Conservation (phyloP, 2,888 invertebrate genomes). For the Agonopterix subpropinquella region DNA sequence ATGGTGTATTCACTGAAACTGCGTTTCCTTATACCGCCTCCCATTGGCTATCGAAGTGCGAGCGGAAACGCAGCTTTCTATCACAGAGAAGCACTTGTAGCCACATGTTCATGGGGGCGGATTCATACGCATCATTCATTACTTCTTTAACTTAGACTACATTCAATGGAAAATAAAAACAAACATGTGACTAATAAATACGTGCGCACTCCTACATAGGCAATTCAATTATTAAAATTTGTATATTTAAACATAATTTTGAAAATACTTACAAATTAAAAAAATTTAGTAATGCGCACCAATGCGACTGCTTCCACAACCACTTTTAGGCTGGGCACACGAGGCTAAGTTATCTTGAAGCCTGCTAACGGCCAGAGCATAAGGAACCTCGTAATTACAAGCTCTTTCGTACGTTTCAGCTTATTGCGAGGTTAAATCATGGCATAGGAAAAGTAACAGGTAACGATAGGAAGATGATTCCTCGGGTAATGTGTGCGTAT, state of each 20-base stretch:
- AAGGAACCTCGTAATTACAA: no score
- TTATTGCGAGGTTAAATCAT: neutral
- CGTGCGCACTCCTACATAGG: constrained; percentile 58
- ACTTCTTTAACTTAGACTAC: constrained; percentile 23
- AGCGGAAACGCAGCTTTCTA: constrained; percentile 58
- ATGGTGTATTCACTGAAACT: constrained; percentile 35
- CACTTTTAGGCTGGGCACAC: no score
- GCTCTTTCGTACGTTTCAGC: no score
- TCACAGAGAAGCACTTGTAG: constrained; percentile 53
- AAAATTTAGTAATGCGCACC: no score
- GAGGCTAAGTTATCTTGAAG: no score
- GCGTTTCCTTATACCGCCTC: constrained; percentile 44
- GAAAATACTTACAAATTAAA: no score
- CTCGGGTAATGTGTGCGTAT: neutral
- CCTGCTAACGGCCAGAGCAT: no score
- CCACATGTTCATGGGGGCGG: constrained; percentile 68
- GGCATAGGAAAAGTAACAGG: constrained; percentile 3
- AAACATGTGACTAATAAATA: constrained; percentile 72
- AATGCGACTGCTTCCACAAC: no score
- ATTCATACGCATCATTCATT: constrained; percentile 14
- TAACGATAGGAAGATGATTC: neutral
- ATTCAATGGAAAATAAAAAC: constrained; percentile 42
- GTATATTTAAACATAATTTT: no score
- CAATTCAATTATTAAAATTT: neutral
- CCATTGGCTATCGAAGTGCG: constrained; percentile 51